Evolutionary conservation across 2,113 vertebrate genomes (phyloP).

Genomic region (Hucho hucho): DNA sequence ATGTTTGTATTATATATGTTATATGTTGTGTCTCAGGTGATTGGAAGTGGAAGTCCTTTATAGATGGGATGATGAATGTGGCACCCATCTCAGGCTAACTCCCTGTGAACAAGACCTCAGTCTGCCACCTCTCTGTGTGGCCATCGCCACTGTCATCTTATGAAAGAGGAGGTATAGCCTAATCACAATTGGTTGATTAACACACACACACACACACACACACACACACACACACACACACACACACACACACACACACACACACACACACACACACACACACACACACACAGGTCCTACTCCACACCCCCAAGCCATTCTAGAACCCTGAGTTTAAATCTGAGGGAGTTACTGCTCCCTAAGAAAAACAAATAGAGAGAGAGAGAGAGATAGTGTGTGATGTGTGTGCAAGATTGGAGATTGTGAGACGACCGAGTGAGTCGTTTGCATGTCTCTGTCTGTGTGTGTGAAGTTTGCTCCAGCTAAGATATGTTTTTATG

Average conservation of each 20-base stretch:
- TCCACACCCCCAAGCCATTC: conserved; percentile 70
- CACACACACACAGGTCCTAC: conserved; percentile 46
- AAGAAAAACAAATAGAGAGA: conserved; percentile 70
- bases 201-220: conserved; percentile 38
- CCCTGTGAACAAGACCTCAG: no score
- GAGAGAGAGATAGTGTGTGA: conserved; percentile 39
- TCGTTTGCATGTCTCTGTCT: conserved; percentile 17
- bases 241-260: conserved; percentile 50
- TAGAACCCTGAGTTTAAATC: conserved; percentile 81
- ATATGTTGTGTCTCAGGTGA: no score
- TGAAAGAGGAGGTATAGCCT: conserved; percentile 31
- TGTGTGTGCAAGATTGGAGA: not conserved
- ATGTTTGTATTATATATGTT: no score
- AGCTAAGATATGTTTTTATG: conserved; percentile 44
- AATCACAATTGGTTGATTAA: conserved; percentile 22
- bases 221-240: conserved; percentile 41
- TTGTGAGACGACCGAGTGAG: not conserved
- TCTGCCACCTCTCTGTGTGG: no score
- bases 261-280: conserved; percentile 31
- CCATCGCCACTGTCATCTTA: not conserved
- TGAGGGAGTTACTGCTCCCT: conserved; percentile 69
- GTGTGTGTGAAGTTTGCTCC: conserved; percentile 5
- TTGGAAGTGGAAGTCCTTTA: no score
- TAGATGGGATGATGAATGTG: no score
- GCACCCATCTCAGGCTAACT: no score